Percentiles rank a stretch among this genome's conserved stretches.
Evolutionary conservation across 2,797 vertebrate genomes (phyloP).

Genomic region (Chaetophractus vellerosus): DNA sequence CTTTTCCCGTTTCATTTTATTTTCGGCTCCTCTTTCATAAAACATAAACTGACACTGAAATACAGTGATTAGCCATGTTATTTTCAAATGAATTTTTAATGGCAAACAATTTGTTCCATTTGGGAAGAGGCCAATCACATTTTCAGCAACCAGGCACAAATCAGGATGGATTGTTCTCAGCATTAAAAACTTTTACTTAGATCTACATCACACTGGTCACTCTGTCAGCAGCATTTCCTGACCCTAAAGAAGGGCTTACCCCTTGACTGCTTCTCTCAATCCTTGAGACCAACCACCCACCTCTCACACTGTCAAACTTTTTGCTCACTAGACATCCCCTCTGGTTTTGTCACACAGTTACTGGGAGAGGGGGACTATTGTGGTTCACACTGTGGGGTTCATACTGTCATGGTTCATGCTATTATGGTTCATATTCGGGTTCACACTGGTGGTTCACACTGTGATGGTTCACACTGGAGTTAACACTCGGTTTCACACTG

Average conservation of each 20-base stretch:
- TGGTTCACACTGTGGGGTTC: background rate
- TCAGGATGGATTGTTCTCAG: slow-evolving; percentile 61
- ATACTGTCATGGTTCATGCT: too few relatives aligned
- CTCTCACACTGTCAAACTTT: slow-evolving; percentile 10
- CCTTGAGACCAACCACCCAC: background rate
- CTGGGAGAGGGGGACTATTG: background rate
- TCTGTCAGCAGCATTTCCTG: slow-evolving; percentile 52
- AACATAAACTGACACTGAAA: slow-evolving; percentile 63
- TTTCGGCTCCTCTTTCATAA: slow-evolving; percentile 48
- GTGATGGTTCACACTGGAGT: background rate
- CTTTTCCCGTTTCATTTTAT: slow-evolving; percentile 51
- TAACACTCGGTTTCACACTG: background rate
- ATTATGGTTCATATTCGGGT: too few relatives aligned
- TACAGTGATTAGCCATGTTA: slow-evolving; percentile 51
- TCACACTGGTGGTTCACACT: background rate
- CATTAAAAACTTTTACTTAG: slow-evolving; percentile 33
- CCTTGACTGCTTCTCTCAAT: background rate
- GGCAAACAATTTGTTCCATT: slow-evolving; percentile 72
- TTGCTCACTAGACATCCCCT: background rate
- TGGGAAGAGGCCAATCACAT: slow-evolving; percentile 40
- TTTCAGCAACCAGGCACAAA: slow-evolving; percentile 67
- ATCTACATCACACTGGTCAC: background rate
- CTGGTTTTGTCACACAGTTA: background rate
- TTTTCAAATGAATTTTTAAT: slow-evolving; percentile 76
- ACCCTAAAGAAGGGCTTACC: background rate